Base-by-base conservation (phyloP, 2,113 vertebrate genomes). In the Silurus asotus region DNA sequence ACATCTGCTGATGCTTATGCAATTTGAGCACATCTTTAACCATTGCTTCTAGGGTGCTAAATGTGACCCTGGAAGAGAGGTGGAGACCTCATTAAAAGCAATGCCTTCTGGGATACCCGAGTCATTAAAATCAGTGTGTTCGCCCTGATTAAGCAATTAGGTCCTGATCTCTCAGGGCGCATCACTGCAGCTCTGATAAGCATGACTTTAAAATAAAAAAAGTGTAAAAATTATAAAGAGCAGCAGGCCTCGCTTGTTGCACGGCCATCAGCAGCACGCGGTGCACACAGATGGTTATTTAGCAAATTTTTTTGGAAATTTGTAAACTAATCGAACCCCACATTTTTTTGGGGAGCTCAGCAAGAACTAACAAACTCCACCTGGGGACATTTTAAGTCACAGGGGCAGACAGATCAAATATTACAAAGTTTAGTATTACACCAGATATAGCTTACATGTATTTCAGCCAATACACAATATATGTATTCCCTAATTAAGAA, bases 31-130 rank as follows among this genome's bases (percentile, higher is more conserved):
- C 49, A 67, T 81, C 23, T 81, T 58, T 59, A 89, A 61, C 76
- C 49, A 79, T 78, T 85, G 65, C 81, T 64, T 13, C 58, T 20
- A 74, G 81, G 58, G 55, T 84, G 77, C 79, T 78, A 25, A 74
- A 55, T 82, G 56, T 81, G 69, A 86, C 79, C 87, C 85, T 75
- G 78, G 65, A 83, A 61, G 83, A 88, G 83, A 62, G 85, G 89
- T 53, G 80, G 82, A 84, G 83, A 90, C 85, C 83, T 90, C 67
- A 83, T 88, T 90, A 90, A 79, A 80, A 83, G 75, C 48, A 62
- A 82, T 75, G 89, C 79, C 80, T 85, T 83, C 55, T 88, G 87
- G 89, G 83, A 90, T 72, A 85, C 78, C 83, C 17, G 37, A 69
- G 72, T 67, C 77, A 86, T 88, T 85, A 89, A 84, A 80, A 86